phyloP scores from a whole-genome alignment of 2,888 invertebrate genomes.

The Rhagium mordax region DNA sequence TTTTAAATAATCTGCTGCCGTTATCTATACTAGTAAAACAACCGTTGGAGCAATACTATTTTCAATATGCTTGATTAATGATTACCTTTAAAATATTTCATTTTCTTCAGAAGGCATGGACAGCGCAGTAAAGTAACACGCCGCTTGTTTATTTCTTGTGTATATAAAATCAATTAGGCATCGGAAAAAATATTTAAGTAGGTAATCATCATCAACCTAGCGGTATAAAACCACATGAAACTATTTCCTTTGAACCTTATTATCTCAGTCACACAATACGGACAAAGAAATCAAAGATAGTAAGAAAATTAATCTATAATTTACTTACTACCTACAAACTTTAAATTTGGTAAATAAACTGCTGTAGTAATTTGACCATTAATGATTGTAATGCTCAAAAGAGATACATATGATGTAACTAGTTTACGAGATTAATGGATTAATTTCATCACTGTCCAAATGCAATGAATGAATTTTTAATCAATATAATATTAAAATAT shows the following conservation, averaged over 20 bases:
- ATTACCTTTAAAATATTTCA: neutral
- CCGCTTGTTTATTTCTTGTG: neutral
- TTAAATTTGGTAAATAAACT: too few relatives aligned
- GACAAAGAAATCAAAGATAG: neutral
- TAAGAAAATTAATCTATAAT: neutral
- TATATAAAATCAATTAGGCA: neutral
- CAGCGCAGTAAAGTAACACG: too few relatives aligned
- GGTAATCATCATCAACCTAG: conserved; percentile 6
- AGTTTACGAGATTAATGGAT: too few relatives aligned
- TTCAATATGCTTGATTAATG: neutral
- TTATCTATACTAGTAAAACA: too few relatives aligned
- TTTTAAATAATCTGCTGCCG: too few relatives aligned
- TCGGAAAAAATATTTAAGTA: neutral
- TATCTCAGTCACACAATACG: neutral
- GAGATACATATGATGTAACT: too few relatives aligned
- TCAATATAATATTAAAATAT: too few relatives aligned
- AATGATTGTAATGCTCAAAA: too few relatives aligned
- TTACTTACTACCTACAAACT: too few relatives aligned
- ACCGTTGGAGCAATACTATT: neutral
- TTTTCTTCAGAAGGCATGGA: neutral
- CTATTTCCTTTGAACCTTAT: neutral
- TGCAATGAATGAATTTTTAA: too few relatives aligned
- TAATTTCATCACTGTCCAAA: too few relatives aligned
- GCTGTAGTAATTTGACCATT: too few relatives aligned
- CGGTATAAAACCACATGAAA: neutral